A percentile compares a stretch with the other conserved stretches of the same genome.
These are phyloP conservation scores for Corythornis leucogaster DNA, from an alignment of 2,797 vertebrate species.

Conservation along the genomic window DNA sequence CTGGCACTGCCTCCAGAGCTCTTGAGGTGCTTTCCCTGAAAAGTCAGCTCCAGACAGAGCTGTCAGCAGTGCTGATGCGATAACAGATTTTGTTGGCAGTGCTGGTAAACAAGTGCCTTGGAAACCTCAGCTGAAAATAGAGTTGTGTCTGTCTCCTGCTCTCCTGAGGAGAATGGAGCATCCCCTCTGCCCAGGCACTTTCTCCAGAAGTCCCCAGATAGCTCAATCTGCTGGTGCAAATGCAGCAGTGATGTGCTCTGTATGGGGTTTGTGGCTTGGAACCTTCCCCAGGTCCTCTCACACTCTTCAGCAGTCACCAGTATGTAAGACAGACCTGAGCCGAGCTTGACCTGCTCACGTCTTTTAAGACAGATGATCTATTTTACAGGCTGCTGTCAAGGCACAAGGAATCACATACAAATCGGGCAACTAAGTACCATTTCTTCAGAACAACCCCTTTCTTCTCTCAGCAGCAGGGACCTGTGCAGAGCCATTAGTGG, in stretches of 20 bases:
- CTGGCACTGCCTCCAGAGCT: accelerated
- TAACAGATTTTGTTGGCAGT: constrained; percentile 22
- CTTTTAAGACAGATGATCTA: neutral
- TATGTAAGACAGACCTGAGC: neutral
- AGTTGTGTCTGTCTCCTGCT: constrained; percentile 49
- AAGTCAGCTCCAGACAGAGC: constrained; percentile 40
- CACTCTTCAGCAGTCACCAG: neutral
- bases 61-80: constrained; percentile 6
- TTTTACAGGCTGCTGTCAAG: constrained; percentile 2
- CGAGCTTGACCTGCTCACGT: neutral
- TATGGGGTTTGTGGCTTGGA: neutral
- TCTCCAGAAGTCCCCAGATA: neutral
- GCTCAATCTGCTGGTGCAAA: neutral
- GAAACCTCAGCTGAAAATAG: constrained; percentile 47
- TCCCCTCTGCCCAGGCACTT: neutral
- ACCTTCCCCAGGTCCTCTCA: accelerated
- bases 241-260: neutral
- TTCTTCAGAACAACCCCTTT: neutral
- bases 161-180: neutral
- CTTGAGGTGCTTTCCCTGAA: neutral
- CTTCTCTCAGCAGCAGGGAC: neutral
- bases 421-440: neutral
- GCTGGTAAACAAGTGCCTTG: constrained; percentile 56
- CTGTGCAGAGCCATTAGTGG: neutral
- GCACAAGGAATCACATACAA: neutral